These are phyloP conservation scores for Mythimna lalbum DNA, from an alignment of 2,888 invertebrate genomes.

Conservation along the genomic window DNA sequence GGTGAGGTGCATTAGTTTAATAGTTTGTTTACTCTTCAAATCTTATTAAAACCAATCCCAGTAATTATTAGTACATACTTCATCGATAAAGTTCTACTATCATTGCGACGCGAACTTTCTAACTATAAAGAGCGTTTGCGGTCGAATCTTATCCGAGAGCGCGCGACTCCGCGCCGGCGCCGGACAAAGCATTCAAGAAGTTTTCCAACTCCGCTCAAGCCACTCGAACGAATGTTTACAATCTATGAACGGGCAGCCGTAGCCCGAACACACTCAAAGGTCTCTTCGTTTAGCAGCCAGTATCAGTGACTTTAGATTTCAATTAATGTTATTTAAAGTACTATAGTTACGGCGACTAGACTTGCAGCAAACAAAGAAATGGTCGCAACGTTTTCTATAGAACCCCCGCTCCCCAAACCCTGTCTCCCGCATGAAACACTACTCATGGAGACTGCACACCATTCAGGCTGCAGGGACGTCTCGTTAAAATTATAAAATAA, in stretches of 20 bases:
- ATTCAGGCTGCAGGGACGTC: constrained; percentile 39
- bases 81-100: constrained; percentile 2
- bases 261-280: neutral
- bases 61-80: neutral
- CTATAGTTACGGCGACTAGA: too few relatives aligned
- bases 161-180: too few relatives aligned
- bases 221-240: neutral
- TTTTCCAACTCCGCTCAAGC: neutral
- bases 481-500: constrained; percentile 68
- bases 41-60: neutral
- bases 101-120: neutral
- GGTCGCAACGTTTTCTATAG: constrained; percentile 22
- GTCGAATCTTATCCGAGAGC: neutral
- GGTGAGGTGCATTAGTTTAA: too few relatives aligned
- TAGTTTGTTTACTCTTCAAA: neutral
- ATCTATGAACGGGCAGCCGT: neutral
- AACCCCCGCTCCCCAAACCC: neutral
- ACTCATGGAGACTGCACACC: constrained; percentile 9
- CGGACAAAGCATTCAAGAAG: constrained; percentile 13
- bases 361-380: constrained; percentile 15
- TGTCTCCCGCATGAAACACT: neutral
- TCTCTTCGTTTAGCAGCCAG: neutral
- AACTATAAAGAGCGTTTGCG: neutral
- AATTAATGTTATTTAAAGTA: neutral
- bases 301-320: neutral